phyloP scores from a whole-genome alignment of 2,113 vertebrate genomes.

The Argyrosomus japonicus region DNA sequence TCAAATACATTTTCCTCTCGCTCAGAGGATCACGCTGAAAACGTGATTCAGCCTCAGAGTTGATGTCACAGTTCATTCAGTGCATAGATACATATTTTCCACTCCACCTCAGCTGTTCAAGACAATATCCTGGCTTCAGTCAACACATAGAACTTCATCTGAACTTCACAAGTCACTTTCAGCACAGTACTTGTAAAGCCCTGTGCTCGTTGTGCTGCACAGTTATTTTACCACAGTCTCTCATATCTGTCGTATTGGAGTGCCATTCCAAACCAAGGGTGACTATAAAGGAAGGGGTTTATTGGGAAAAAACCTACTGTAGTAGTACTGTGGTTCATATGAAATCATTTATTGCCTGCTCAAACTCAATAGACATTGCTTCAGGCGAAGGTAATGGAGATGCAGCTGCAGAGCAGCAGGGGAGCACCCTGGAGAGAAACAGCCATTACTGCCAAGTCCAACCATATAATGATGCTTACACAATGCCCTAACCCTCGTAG shows the following conservation, averaged over 20 bases:
- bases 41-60: neutral
- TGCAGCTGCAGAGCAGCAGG: constrained; percentile 47
- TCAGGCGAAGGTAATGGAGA: constrained; percentile 18
- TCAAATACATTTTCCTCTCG: constrained; percentile 26
- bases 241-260: neutral
- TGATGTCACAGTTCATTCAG: constrained; percentile 29
- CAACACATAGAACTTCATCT: neutral
- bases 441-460: constrained; percentile 19
- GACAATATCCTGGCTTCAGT: neutral
- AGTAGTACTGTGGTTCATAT: constrained; percentile 18
- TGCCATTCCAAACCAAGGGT: neutral
- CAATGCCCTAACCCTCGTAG: neutral
- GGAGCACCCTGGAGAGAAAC: constrained; percentile 14
- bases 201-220: neutral
- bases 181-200: neutral
- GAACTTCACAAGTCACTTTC: neutral
- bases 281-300: constrained; percentile 9
- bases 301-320: neutral
- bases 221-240: neutral
- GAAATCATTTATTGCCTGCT: constrained; percentile 38
- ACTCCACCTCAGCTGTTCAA: neutral
- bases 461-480: constrained; percentile 2
- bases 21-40: constrained; percentile 8
- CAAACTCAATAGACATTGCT: constrained; percentile 3
- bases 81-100: constrained; percentile 18